Percentiles rank a stretch among this genome's conserved stretches.
phyloP scores from a whole-genome alignment of 92 coral and sea anemone genomes.

The Pocillopora meandrina region DNA sequence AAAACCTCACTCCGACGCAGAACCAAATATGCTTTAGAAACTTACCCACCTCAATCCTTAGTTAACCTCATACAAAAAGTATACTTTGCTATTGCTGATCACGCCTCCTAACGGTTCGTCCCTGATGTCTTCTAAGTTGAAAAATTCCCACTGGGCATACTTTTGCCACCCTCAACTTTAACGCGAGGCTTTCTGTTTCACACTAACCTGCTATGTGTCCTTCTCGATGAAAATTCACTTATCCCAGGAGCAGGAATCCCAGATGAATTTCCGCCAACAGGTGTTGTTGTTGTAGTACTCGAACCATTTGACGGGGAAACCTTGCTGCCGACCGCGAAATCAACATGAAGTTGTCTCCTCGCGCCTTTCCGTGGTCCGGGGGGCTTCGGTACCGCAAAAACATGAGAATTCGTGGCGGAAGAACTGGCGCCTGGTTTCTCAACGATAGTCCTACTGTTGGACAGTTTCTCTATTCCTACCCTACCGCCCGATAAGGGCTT shows the following conservation, averaged over 20 bases:
- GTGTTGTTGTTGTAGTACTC: neutral
- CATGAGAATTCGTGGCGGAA: slow-evolving; percentile 39
- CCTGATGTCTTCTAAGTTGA: no score
- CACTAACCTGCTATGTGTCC: slow-evolving; percentile 93
- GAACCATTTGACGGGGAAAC: slow-evolving; percentile 47
- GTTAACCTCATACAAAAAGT: no score
- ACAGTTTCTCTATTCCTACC: neutral
- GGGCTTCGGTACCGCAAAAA: slow-evolving; percentile 83
- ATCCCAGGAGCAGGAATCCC: slow-evolving; percentile 61
- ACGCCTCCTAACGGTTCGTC: no score
- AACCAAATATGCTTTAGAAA: no score
- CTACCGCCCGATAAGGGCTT: slow-evolving; percentile 24
- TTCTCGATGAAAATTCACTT: slow-evolving; percentile 77
- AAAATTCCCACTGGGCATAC: no score
- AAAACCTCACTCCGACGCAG: no score
- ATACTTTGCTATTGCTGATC: no score
- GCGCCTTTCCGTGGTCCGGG: slow-evolving; percentile 86
- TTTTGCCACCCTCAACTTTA: no score
- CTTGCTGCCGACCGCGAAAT: slow-evolving; percentile 62
- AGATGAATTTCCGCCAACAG: slow-evolving; percentile 53
- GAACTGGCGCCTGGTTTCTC: slow-evolving; percentile 43
- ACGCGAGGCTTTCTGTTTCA: no score
- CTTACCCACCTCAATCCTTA: no score
- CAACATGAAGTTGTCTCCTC: slow-evolving; percentile 78
- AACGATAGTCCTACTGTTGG: slow-evolving; percentile 23